A percentile compares a stretch with the other conserved stretches of the same genome.
Evolutionary conservation across 2,797 vertebrate species (phyloP).

Genomic region (Macrochelys suwanniensis): DNA sequence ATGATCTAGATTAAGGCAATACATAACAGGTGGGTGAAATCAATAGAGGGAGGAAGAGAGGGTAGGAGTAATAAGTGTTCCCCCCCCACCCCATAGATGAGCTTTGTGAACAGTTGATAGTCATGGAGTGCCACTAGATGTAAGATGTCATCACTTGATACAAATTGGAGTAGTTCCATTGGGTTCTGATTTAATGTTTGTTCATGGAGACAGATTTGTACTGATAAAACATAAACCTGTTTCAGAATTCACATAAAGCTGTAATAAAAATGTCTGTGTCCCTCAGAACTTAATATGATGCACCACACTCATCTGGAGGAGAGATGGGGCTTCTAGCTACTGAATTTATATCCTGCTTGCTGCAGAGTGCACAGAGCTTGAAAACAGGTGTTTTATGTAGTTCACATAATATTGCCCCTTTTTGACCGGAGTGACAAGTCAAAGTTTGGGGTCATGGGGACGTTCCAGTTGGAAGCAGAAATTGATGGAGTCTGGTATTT

Average conservation of each 20-base stretch:
- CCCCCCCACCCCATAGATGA: not conserved
- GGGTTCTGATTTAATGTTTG: not conserved
- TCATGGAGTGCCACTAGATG: not conserved
- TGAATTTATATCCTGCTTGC: too few species aligned
- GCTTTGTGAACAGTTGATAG: not conserved
- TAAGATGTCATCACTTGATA: not conserved
- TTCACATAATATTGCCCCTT: too few species aligned
- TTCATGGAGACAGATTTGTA: not conserved
- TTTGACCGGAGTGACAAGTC: too few species aligned
- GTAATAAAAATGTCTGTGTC: not conserved
- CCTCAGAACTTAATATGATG: not conserved
- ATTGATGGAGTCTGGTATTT: too few species aligned
- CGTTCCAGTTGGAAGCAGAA: too few species aligned
- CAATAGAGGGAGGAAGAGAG: not conserved
- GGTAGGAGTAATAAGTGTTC: not conserved
- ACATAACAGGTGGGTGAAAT: not conserved
- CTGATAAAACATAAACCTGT: not conserved
- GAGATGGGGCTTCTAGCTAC: too few species aligned
- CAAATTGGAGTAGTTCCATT: not conserved
- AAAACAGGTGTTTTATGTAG: too few species aligned
- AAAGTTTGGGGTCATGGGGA: too few species aligned
- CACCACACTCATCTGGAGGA: not conserved
- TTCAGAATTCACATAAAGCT: not conserved
- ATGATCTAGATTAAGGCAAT: not conserved
- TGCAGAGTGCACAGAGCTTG: too few species aligned